phyloP scores from a whole-genome alignment of 1,140 invertebrate genomes.

The Helicorthomorpha holstii region DNA sequence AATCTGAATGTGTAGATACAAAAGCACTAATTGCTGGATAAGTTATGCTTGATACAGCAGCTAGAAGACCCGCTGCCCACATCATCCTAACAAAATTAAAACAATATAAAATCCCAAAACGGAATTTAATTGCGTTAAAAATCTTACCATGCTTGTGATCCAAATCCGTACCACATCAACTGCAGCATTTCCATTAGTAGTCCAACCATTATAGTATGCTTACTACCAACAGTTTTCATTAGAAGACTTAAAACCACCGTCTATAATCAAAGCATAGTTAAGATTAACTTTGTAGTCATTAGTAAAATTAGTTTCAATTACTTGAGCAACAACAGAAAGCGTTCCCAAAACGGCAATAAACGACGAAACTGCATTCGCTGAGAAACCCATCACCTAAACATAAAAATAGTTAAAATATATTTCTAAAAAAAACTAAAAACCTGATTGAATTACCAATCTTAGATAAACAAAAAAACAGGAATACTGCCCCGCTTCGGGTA shows the following conservation, averaged over 20 bases:
- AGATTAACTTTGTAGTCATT: neutral
- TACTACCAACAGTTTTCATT: conserved; percentile 80
- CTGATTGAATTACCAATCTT: conserved; percentile 74
- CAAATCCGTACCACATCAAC: conserved; percentile 92
- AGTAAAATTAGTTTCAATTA: conserved; percentile 16
- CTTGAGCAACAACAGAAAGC: conserved; percentile 86
- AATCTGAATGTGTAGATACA: conserved; percentile 89
- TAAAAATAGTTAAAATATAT: conserved; percentile 2
- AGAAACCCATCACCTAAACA: conserved; percentile 78
- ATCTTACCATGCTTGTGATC: conserved; percentile 55
- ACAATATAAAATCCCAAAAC: conserved; percentile 14
- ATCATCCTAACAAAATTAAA: conserved; percentile 61
- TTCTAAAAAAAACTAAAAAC: conserved; percentile 14
- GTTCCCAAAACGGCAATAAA: conserved; percentile 96
- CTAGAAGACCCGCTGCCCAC: conserved; percentile 93
- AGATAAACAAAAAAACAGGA: conserved; percentile 99
- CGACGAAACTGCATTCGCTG: conserved; percentile 80
- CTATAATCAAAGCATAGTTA: conserved; percentile 21
- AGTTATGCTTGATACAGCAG: conserved; percentile 83
- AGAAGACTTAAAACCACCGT: conserved; percentile 60
- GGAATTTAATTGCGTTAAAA: neutral
- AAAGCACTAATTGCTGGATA: conserved; percentile 99
- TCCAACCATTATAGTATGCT: conserved; percentile 94
- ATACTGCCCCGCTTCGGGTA: conserved; percentile 92
- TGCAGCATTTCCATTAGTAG: conserved; percentile 92